Percentiles rank a stretch among this genome's conserved stretches.
Evolutionary conservation across 2,113 vertebrate genomes (phyloP).

Genomic region (Crotalus horridus): DNA sequence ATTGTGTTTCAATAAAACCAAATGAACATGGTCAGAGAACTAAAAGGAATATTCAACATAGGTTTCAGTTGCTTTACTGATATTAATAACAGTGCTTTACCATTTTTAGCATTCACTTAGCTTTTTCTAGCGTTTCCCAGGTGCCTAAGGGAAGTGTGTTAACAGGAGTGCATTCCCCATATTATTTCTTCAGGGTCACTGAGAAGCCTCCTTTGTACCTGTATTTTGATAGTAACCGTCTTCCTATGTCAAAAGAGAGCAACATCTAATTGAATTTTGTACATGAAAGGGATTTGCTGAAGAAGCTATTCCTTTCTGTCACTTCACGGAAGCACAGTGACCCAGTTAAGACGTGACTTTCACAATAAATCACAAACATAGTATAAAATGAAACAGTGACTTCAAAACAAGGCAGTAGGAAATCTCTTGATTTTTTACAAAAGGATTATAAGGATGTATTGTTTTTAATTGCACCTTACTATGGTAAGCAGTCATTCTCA

Average conservation of each 20-base stretch:
- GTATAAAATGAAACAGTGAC: conserved; percentile 57
- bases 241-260: conserved; percentile 26
- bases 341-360: conserved; percentile 45
- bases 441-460: conserved; percentile 44
- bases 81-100: conserved; percentile 23
- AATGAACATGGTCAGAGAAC: not conserved
- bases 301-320: conserved; percentile 31
- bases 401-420: conserved; percentile 56
- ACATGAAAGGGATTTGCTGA: conserved; percentile 49
- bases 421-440: conserved; percentile 39
- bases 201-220: conserved; percentile 38
- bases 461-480: conserved; percentile 57
- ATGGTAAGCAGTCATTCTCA: conserved; percentile 60
- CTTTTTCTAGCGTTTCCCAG: conserved; percentile 39
- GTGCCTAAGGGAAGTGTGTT: conserved; percentile 9
- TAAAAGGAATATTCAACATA: not conserved
- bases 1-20: not conserved
- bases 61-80: not conserved
- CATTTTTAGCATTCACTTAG: conserved; percentile 24
- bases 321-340: conserved; percentile 51
- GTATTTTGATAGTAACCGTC: conserved; percentile 29
- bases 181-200: conserved; percentile 43
- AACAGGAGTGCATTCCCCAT: conserved; percentile 15
- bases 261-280: conserved; percentile 43
- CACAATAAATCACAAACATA: conserved; percentile 30